These are phyloP conservation scores for Sciurus carolinensis DNA, from an alignment of 2,797 vertebrate species.

Conservation along the genomic window DNA sequence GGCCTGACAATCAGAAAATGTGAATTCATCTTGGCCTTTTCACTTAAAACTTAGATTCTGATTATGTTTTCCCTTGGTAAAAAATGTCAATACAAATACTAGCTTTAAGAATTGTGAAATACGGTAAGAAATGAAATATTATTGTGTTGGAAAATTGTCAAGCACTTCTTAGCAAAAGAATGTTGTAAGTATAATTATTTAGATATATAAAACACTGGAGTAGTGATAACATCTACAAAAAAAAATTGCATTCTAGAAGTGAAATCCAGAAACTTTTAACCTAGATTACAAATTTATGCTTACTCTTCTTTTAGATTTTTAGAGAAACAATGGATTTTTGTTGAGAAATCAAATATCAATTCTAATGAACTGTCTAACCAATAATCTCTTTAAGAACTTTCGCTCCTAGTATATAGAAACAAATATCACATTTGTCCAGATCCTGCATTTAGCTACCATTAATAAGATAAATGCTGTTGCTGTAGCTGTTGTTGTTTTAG, in stretches of 20 bases:
- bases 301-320: not conserved
- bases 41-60: not conserved
- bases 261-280: not conserved
- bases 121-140: not conserved
- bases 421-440: slow-evolving; percentile 43
- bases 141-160: not conserved
- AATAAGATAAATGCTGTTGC: not conserved
- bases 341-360: slow-evolving; percentile 44
- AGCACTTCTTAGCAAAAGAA: not conserved
- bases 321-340: not conserved
- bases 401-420: not conserved
- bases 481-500: not conserved
- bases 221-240: not conserved
- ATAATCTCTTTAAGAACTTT: not conserved
- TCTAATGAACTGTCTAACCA: not conserved
- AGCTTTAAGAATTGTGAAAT: not conserved
- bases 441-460: slow-evolving; percentile 24
- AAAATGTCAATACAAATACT: not conserved
- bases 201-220: not conserved
- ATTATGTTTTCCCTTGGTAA: not conserved
- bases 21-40: slow-evolving; percentile 8
- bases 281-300: not conserved
- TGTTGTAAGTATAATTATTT: not conserved
- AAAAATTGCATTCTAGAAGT: not conserved
- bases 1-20: not conserved